phyloP scores from a whole-genome alignment of 2,888 invertebrate species.

The Hydrotaea diabolus region DNA sequence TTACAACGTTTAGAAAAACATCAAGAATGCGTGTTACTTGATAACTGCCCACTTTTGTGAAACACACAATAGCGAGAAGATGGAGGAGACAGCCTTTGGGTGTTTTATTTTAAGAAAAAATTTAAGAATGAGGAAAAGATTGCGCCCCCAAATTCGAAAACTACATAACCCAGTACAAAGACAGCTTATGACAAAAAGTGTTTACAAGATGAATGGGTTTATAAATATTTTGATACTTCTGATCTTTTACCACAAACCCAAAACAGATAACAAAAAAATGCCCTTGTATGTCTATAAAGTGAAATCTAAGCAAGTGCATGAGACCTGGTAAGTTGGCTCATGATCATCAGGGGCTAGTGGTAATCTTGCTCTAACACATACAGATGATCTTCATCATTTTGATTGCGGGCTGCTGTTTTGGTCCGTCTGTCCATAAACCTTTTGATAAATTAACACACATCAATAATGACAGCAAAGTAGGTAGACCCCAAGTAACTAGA shows the following conservation, averaged over 20 bases:
- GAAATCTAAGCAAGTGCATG: slow-evolving; percentile 17
- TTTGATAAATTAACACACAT: slow-evolving; percentile 70
- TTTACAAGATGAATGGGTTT: slow-evolving; percentile 74
- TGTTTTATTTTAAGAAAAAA: too few species aligned
- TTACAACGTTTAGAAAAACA: slow-evolving; percentile 68
- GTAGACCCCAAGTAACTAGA: background rate
- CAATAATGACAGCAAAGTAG: slow-evolving; percentile 68
- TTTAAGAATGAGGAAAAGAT: too few species aligned
- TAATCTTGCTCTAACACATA: background rate
- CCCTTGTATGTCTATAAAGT: background rate
- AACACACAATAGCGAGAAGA: too few species aligned
- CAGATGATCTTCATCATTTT: slow-evolving; percentile 4
- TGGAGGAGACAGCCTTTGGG: background rate
- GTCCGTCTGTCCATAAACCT: background rate
- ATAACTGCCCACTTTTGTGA: slow-evolving; percentile 55
- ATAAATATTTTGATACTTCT: slow-evolving; percentile 76
- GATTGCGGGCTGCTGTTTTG: slow-evolving; percentile 10
- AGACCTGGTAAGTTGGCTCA: background rate
- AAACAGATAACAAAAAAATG: background rate
- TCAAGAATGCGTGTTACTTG: slow-evolving; percentile 66
- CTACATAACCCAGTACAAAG: background rate
- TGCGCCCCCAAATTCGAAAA: background rate
- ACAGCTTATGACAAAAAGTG: slow-evolving; percentile 60
- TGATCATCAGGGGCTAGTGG: background rate
- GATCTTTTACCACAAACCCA: background rate